Conservation (phyloP, 2,113 vertebrate genomes). For the Caretta caretta region DNA sequence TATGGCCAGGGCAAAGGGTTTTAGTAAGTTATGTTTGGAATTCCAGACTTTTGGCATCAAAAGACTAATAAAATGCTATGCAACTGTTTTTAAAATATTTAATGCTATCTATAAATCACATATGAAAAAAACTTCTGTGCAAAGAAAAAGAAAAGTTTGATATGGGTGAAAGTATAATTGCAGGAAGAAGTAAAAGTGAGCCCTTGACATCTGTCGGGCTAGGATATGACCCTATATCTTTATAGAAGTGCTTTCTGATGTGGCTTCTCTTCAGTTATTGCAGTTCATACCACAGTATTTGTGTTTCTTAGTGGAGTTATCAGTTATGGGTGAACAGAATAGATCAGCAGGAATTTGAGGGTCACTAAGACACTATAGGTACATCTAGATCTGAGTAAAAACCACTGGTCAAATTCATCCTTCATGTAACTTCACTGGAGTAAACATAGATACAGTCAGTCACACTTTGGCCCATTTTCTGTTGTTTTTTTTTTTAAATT, state of each 20-base stretch:
- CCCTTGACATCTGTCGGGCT: rapidly evolving
- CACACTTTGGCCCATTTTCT: neutral
- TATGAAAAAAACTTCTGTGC: neutral
- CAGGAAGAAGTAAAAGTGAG: neutral
- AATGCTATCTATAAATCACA: neutral
- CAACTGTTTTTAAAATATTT: neutral
- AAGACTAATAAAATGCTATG: neutral
- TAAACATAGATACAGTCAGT: neutral
- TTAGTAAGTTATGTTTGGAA: neutral
- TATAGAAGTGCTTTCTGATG: neutral
- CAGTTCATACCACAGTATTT: neutral
- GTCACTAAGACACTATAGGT: neutral
- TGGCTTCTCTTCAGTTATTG: neutral
- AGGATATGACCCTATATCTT: neutral
- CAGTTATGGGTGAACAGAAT: neutral
- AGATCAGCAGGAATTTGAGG: neutral
- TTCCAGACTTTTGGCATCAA: neutral
- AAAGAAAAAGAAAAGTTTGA: neutral
- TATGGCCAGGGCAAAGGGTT: neutral
- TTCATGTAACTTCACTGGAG: neutral
- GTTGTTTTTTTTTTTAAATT: neutral
- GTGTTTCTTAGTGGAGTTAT: neutral
- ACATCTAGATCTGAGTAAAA: neutral
- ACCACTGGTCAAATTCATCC: neutral
- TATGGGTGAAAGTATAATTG: neutral